A percentile compares a stretch with the other conserved stretches of the same genome.
These are phyloP conservation scores for Eurosta solidaginis DNA, from an alignment of 1,140 invertebrate species.

Conservation along the genomic window DNA sequence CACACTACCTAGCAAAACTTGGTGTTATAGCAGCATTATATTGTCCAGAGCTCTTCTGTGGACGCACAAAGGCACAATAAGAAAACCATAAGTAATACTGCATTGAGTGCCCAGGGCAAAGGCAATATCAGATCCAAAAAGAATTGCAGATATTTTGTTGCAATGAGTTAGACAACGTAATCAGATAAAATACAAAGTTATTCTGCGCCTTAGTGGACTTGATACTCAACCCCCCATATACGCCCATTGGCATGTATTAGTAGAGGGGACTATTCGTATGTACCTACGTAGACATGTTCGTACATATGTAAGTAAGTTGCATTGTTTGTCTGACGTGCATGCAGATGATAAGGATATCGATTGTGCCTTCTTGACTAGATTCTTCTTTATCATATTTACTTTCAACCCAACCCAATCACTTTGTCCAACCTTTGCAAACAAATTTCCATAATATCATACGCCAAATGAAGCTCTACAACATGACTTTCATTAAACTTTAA, in stretches of 20 bases:
- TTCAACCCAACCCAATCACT: neutral
- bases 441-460: neutral
- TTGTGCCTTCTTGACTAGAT: neutral
- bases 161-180: neutral
- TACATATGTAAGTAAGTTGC: neutral
- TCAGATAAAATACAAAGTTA: neutral
- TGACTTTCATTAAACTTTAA: neutral
- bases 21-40: too few species aligned
- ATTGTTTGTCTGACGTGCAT: neutral
- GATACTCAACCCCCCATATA: too few species aligned
- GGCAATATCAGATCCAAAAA: neutral
- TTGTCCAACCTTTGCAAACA: neutral
- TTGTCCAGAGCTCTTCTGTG: too few species aligned
- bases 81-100: too few species aligned
- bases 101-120: too few species aligned
- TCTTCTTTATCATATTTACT: neutral
- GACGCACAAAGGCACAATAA: too few species aligned
- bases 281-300: neutral
- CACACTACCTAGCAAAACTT: too few species aligned
- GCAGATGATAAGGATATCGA: neutral
- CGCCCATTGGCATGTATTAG: too few species aligned
- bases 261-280: neutral
- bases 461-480: neutral
- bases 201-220: neutral
- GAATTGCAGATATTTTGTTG: neutral